phyloP scores from a whole-genome alignment of 1,140 invertebrate genomes.

The Aphaenogaster ashmeadi region DNA sequence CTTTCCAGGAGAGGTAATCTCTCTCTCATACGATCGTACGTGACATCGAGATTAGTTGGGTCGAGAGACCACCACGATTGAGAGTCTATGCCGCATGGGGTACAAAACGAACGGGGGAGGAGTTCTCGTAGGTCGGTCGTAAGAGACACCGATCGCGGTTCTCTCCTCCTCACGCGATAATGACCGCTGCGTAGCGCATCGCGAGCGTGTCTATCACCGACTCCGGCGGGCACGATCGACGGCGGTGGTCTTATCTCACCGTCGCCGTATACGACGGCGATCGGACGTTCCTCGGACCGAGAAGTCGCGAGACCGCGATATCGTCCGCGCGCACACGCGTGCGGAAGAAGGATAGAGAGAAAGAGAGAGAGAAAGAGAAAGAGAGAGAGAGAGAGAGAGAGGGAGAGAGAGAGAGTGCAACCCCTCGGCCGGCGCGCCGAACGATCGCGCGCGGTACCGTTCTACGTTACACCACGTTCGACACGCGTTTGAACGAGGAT shows the following conservation, averaged over 20 bases:
- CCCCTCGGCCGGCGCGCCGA: slow-evolving; percentile 22
- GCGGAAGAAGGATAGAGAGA: too few species aligned
- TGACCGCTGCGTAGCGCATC: slow-evolving; percentile 28
- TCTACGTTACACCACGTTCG: slow-evolving; percentile 23
- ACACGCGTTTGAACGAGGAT: slow-evolving; percentile 49
- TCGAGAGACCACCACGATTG: not conserved
- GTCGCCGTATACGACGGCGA: slow-evolving; percentile 6
- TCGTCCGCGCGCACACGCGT: not conserved
- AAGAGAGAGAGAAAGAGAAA: too few species aligned
- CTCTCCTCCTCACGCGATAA: slow-evolving; percentile 27
- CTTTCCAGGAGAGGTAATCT: too few species aligned
- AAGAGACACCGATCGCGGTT: not conserved
- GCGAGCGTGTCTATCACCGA: not conserved
- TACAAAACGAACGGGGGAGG: not conserved
- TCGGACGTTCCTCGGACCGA: slow-evolving; percentile 1
- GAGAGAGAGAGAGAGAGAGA: not conserved
- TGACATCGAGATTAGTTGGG: not conserved
- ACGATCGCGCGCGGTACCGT: slow-evolving; percentile 30
- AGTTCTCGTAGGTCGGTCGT: not conserved
- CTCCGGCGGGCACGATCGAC: slow-evolving; percentile 29
- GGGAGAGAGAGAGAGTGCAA: not conserved
- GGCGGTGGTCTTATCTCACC: slow-evolving; percentile 15
- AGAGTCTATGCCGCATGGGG: too few species aligned
- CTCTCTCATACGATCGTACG: not conserved
- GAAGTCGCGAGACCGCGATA: slow-evolving; percentile 37